Base-by-base conservation (phyloP, 92 coral and sea anemone genomes). In the Paragorgia papillata region DNA sequence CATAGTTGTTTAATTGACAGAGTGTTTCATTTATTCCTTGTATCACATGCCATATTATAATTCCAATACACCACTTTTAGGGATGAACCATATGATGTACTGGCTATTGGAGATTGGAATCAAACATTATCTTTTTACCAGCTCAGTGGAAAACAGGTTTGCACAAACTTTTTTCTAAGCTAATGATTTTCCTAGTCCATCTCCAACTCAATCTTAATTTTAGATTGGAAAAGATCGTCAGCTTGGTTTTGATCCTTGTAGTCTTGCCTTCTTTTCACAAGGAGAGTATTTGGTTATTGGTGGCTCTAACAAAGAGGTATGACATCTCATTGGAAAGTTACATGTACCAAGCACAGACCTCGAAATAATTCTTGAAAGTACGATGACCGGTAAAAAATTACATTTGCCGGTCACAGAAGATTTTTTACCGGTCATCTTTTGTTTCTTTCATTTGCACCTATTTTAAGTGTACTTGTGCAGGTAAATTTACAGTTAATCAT, bases 191-290 rank as follows among this genome's bases (percentile, higher is more conserved):
- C 43, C 6, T 37, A 10, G 10, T 37, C 10, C 6, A 37, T 37
- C 43, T 37, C 43, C 43, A 37, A 37, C n/a, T n/a, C n/a, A n/a
- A n/a, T n/a, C n/a, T n/a, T n/a, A n/a, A n/a, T 20, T 57, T 18
- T 48, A 92, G 97, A 90, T 91, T 79, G 97, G 97, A 58, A 93
- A 93, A 61, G 97, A 93, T 81, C 93, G 97, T 18, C 90, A 83
- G 48, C 89, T 93, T 24, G 97, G 96, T 9, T 93, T 90, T 67
- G 97, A 93, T 68, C 97, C 97, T 15, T 93, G 97, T 67, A 85
- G 91, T 41, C 78, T 93, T 21, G 85, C 88, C 1, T 93, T 83
- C 76, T 93, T 93, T 81, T 88, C 96, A n/a, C 91, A 93, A 66
- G 97, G 97, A 48, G 97, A 93, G 58, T 93, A 93, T 37, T 89